A percentile compares a stretch with the other conserved stretches of the same genome.
These are phyloP conservation scores for Drosophila aff. DNA, from an alignment of 1,140 invertebrate species.

Conservation along the genomic window DNA sequence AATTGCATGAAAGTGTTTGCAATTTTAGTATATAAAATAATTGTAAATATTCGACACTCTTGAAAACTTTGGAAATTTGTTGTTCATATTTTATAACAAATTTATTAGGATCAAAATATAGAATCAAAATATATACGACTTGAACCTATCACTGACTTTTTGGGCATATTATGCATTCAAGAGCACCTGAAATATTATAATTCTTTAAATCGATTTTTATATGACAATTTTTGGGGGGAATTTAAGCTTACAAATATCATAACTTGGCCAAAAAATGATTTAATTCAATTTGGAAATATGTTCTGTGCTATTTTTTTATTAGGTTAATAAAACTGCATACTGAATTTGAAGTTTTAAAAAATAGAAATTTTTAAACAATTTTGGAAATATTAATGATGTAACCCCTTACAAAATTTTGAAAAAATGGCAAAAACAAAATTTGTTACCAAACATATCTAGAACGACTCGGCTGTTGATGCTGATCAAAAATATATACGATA, in stretches of 20 bases:
- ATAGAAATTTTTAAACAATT: neutral
- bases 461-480: neutral
- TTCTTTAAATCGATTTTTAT: no score
- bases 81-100: no score
- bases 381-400: neutral
- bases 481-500: neutral
- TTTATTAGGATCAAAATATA: no score
- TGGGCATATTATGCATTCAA: no score
- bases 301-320: neutral
- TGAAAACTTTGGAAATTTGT: no score
- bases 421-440: neutral
- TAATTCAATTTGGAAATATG: neutral
- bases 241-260: neutral
- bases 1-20: no score
- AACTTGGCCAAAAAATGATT: neutral
- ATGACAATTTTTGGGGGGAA: neutral
- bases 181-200: no score
- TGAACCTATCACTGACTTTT: no score
- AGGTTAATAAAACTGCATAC: neutral
- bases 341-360: no score
- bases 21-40: no score
- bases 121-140: no score
- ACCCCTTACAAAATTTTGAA: neutral
- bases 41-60: no score
- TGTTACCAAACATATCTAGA: fast-evolving